A percentile compares a stretch with the other conserved stretches of the same genome.
These are phyloP conservation scores for Sylvia borin DNA, from an alignment of 2,797 vertebrate species.

Conservation along the genomic window DNA sequence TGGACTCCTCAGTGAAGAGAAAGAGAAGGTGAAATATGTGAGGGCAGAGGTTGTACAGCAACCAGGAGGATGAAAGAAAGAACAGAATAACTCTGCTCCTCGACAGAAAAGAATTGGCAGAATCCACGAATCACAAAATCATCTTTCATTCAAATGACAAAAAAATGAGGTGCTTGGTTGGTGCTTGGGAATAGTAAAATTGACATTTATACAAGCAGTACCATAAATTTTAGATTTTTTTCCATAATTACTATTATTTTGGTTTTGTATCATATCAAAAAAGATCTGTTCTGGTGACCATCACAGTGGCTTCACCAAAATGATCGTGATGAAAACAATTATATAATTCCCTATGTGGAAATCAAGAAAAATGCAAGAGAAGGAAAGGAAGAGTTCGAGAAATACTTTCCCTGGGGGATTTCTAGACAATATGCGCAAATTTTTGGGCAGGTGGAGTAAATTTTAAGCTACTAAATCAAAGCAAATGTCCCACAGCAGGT, in stretches of 20 bases:
- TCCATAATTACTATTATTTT: too few species aligned
- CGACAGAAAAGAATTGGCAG: background rate
- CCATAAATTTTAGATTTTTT: background rate
- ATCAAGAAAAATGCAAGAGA: background rate
- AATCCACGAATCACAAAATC: background rate
- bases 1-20: background rate
- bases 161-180: background rate
- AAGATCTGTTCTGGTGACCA: background rate
- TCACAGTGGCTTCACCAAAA: background rate
- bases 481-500: slow-evolving; percentile 17
- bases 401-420: background rate
- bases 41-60: background rate
- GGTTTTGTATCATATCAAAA: background rate
- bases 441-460: slow-evolving; percentile 7
- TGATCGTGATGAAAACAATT: background rate
- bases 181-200: background rate
- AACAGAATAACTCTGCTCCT: background rate
- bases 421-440: background rate
- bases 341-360: background rate
- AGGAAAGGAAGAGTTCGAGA: background rate
- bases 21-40: background rate
- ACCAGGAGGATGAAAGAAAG: background rate
- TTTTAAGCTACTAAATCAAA: slow-evolving; percentile 50
- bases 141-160: background rate
- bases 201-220: background rate